Base-by-base conservation (phyloP, 2,113 vertebrate genomes). In the Egretta garzetta region DNA sequence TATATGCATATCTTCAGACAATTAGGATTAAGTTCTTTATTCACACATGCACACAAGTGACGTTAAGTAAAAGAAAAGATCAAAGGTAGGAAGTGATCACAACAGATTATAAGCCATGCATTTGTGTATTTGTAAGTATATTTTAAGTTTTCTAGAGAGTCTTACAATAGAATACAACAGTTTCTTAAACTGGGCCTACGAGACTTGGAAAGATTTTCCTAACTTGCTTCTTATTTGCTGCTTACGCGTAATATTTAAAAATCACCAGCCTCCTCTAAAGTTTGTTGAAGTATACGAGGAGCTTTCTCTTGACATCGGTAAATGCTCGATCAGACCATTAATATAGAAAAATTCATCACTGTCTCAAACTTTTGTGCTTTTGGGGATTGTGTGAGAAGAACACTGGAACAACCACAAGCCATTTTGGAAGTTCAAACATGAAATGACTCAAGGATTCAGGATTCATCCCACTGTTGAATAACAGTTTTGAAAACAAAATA, bases 401-500 rank as follows among this genome's bases (percentile, higher is more conserved):
- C 4, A 52, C 91, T 14, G 41, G 93, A 96, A 97, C 86, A 95
- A 94, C 95, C 97, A 87, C 91, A 96, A 96, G 86, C 41, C 89
- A 58, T 91, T 96, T 43, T 87, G 84, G 66, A 94, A 91, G 93
- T 73, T 80, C 83, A 80, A 93, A 33, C 50, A 60, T 35, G 47
- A 88, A 60, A 96, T 97, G 94, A 96, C 63, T 96, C 85, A 96
- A 96, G 76, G 88, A 91, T 85, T 93, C 71, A 96, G 76, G 88
- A 91, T 85, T 93, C 71, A 75, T 90, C 74, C 73, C 33, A 5
- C 77, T 94, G 89, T 90, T 90, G 90, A 97, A 83, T 90, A 96
- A 93, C 86, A 93, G 73, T 87, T 94, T 70, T 91, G 82, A 94
- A 95, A 96, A 94, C 86, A 95, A 96, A 97, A 91, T 83, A 86